Conservation (phyloP, 2,888 invertebrate species). For the Eilema depressum region DNA sequence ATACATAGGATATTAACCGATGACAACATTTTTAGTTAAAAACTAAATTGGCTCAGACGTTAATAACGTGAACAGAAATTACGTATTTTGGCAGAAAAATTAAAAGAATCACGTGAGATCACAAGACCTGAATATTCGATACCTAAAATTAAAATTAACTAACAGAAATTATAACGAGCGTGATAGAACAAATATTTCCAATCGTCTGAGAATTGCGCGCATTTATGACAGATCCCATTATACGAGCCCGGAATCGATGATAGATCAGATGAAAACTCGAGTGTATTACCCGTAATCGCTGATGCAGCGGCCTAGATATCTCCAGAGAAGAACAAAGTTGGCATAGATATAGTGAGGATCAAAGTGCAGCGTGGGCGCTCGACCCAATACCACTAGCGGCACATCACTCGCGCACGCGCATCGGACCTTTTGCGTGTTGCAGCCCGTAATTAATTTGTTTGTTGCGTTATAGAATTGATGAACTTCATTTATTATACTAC, state of each 20-base stretch:
- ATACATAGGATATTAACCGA: constrained; percentile 56
- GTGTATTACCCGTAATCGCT: constrained; percentile 63
- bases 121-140: constrained; percentile 35
- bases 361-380: constrained; percentile 85
- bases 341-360: constrained; percentile 83
- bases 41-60: constrained; percentile 55
- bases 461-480: constrained; percentile 61
- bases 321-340: constrained; percentile 83
- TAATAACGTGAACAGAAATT: constrained; percentile 38
- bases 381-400: constrained; percentile 81
- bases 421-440: constrained; percentile 73
- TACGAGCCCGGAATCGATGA: constrained; percentile 45
- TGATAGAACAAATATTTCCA: constrained; percentile 20
- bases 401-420: constrained; percentile 74
- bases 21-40: constrained; percentile 38
- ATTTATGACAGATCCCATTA: constrained; percentile 43
- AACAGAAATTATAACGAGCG: constrained; percentile 20
- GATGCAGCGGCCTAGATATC: constrained; percentile 80
- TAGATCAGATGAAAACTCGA: constrained; percentile 67
- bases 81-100: constrained; percentile 55
- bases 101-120: constrained; percentile 46
- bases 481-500: constrained; percentile 60
- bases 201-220: constrained; percentile 23
- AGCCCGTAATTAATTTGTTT: constrained; percentile 67
- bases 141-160: constrained; percentile 23